Base-by-base conservation (phyloP, 2,888 invertebrate genomes). In the Mythimna impura region DNA sequence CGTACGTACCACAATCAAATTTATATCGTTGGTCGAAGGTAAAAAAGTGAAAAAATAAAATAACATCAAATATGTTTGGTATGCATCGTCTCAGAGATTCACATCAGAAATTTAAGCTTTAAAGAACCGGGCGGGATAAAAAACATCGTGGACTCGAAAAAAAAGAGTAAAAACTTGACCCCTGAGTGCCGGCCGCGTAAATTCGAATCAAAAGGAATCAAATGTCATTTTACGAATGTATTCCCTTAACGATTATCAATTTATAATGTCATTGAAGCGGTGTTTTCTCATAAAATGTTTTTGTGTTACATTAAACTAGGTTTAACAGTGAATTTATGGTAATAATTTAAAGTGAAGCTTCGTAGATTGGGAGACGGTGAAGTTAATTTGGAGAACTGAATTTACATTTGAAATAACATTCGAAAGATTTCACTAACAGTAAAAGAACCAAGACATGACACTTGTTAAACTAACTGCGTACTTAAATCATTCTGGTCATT, bases 1-100 rank as follows among this genome's bases (percentile, higher is more conserved):
- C 90, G 90, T 87, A 87, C 52, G 82, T 84, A 89, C 87, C 89
- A 88, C 91, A 90, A 90, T 93, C 93, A 91, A 92, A 92, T 93
- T 94, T 94, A 94, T 94, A 78, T 92, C 90, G 87, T 83, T 81
- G 87, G 82, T 76, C 88, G 88, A 87, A 79, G 85, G 86, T 87
- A 88, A 90, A 92, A 92, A 92, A 86, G 78, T 79, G 71, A 92
- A 91, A 89, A 90, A 89, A 91, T 91, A 90, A 91, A 94, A 91
- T 89, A 93, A 92, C 92, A 93, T 94, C 95, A 95, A 96, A 94
- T 93, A 96, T 96, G 96, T 92, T 91, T 91, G 96, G 96, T 94
- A 96, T 96, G 96, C 95, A 90, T 92, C 93, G 91, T 89, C 91
- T 91, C 90, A 88, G 91, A 93, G 95, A 95, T 96, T 80, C 95